These are phyloP conservation scores for Aythya baeri DNA, from an alignment of 2,113 vertebrate species.

Conservation along the genomic window DNA sequence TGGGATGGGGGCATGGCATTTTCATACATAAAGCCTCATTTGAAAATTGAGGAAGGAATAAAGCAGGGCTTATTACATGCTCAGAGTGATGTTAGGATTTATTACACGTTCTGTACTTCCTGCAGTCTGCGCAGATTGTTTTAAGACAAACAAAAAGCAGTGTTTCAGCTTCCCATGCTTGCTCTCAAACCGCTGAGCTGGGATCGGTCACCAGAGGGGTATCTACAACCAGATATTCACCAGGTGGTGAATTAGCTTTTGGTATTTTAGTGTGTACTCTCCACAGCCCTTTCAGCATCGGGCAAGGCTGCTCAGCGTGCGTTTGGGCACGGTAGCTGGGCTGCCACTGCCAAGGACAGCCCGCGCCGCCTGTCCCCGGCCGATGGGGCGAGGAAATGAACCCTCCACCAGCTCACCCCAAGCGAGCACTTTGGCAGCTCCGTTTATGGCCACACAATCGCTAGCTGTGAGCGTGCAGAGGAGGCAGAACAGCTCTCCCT, in stretches of 20 bases:
- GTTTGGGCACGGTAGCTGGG: not conserved
- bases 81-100: not conserved
- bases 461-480: not conserved
- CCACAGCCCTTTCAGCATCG: not conserved
- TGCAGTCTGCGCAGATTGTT: not conserved
- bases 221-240: not conserved
- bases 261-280: not conserved
- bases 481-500: not conserved
- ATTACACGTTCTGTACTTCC: not conserved
- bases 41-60: not conserved
- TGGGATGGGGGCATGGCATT: not conserved
- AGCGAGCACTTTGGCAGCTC: not conserved
- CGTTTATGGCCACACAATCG: not conserved
- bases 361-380: not conserved
- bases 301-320: not conserved
- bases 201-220: not conserved
- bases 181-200: not conserved
- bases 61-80: not conserved
- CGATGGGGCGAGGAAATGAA: not conserved
- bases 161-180: not conserved
- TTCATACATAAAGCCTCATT: not conserved
- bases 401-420: not conserved
- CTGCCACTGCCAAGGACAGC: not conserved
- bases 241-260: not conserved
- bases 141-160: not conserved